Conservation (phyloP, 2,113 vertebrate species). For the Pluvialis apricaria region DNA sequence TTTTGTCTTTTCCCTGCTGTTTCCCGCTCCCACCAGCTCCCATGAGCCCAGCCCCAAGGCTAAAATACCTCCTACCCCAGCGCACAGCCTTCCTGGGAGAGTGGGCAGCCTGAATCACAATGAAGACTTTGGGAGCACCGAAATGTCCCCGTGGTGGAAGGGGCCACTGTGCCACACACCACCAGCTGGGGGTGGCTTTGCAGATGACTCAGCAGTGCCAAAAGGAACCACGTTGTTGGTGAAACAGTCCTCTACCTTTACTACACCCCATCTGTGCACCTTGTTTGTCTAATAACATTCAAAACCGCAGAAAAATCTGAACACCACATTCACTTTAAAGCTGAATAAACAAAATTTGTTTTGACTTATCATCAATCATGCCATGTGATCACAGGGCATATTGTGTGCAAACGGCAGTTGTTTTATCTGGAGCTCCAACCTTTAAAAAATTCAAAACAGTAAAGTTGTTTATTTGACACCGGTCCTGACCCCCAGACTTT, state of each 20-base stretch:
- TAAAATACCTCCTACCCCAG: no score
- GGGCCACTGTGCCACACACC: background rate
- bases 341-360: conserved; percentile 80
- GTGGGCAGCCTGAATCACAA: background rate
- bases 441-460: conserved; percentile 82
- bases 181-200: background rate
- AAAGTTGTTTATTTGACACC: conserved; percentile 80
- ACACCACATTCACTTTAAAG: conserved; percentile 73
- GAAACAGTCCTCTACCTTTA: conserved; percentile 65
- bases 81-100: background rate
- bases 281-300: conserved; percentile 79
- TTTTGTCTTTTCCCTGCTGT: background rate
- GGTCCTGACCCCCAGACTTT: conserved; percentile 71
- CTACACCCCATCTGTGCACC: conserved; percentile 68
- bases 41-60: background rate
- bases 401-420: conserved; percentile 75
- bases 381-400: conserved; percentile 76
- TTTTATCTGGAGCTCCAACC: conserved; percentile 78
- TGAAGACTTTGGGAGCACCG: background rate
- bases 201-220: conserved; percentile 44
- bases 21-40: background rate
- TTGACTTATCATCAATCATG: conserved; percentile 82
- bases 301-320: conserved; percentile 71
- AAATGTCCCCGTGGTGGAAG: rapidly evolving
- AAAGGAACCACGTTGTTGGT: conserved; percentile 60